These are phyloP conservation scores for Lemur catta DNA, from an alignment of 2,797 vertebrate genomes.

Conservation along the genomic window DNA sequence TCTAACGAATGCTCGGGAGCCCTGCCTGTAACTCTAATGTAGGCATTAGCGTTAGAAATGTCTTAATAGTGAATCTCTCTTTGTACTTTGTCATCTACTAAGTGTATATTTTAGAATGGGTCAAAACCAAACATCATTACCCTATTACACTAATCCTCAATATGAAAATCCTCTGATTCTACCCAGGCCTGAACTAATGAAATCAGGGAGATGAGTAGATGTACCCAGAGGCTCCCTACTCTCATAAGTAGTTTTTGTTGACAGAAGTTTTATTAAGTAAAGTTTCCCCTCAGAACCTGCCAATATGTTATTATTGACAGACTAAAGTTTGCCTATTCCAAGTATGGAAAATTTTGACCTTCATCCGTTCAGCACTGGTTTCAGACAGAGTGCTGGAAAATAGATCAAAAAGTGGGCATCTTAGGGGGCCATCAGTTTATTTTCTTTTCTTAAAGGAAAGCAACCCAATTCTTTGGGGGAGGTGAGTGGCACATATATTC, in stretches of 20 bases:
- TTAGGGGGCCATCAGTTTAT: neutral
- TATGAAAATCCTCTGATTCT: neutral
- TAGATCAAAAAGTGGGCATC: neutral
- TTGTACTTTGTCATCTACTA: neutral
- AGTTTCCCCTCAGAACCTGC: neutral
- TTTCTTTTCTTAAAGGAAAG: neutral
- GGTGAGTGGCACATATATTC: neutral
- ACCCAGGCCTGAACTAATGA: neutral
- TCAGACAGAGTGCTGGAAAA: neutral
- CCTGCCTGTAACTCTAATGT: neutral
- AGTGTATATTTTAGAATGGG: neutral
- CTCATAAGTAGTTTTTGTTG: neutral
- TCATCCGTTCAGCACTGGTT: neutral
- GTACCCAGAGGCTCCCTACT: neutral
- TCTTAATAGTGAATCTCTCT: neutral
- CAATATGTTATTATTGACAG: neutral
- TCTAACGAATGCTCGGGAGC: neutral
- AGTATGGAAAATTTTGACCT: neutral
- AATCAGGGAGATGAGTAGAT: constrained; percentile 1
- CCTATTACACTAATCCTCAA: neutral
- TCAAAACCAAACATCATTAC: neutral
- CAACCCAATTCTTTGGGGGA: neutral
- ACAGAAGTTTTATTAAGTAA: constrained; percentile 27
- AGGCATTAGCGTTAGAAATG: neutral
- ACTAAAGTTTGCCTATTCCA: neutral